Conservation (phyloP, 2,888 invertebrate species). For the Stomorhina lunata region DNA sequence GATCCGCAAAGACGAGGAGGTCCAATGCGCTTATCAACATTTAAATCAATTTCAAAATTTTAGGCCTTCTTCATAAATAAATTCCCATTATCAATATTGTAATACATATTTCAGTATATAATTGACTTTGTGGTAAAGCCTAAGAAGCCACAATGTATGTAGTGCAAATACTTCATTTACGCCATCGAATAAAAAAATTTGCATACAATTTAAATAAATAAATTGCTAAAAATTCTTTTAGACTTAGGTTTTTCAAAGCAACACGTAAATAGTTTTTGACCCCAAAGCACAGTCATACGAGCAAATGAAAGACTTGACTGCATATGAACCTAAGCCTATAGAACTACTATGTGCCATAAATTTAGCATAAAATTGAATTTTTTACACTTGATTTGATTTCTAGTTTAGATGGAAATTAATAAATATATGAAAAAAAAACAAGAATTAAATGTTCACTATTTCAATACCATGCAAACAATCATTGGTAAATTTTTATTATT, state of each 20-base stretch:
- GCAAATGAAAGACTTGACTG: neutral
- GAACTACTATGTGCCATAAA: constrained; percentile 23
- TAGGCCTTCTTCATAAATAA: too few species aligned
- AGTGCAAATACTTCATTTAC: neutral
- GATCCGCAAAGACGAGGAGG: too few species aligned
- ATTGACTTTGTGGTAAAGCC: too few species aligned
- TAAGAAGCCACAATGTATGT: neutral
- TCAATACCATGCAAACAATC: too few species aligned
- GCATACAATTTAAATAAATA: constrained; percentile 78
- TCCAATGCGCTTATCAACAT: too few species aligned
- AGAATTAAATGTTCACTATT: too few species aligned
- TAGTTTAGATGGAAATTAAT: neutral
- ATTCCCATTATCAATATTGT: too few species aligned
- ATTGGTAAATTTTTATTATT: too few species aligned
- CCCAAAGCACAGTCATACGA: neutral
- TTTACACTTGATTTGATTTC: constrained; percentile 19
- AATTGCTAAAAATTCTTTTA: constrained; percentile 72
- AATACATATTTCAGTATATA: too few species aligned
- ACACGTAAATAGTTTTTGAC: constrained; percentile 31
- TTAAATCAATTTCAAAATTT: too few species aligned
- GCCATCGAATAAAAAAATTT: constrained; percentile 67
- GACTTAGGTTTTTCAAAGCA: constrained; percentile 59
- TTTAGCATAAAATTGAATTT: neutral
- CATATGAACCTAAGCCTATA: neutral
- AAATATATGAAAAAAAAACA: too few species aligned